Evolutionary conservation across 1,140 invertebrate species (phyloP), one percentile per base, ranked within the genome.

Genomic region (Stratiolaelaps scimitus): DNA sequence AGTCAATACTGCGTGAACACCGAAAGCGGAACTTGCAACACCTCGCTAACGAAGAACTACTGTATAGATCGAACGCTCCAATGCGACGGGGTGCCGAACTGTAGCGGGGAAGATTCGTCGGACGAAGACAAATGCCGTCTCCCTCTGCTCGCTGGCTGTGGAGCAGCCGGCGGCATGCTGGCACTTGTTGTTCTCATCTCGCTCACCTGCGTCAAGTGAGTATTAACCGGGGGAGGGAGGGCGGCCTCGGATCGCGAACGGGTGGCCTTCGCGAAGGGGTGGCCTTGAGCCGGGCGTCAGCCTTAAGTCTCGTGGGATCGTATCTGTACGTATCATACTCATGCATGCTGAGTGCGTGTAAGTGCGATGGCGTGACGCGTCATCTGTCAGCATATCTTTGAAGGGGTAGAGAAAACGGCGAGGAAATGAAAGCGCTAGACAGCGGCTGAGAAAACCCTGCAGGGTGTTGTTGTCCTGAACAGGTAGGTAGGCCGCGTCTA

Each of bases 31-130:
- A 68, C 65, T 10, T 75, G 74, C 56, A 70, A 60, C 53, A 60
- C 23, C 17, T 60, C 67, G 13, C 67, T 69, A 0, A 69, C 70
- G 19, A 67, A 71, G 17, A 70, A 72, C 7, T 76, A 74, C 48
- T 76, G 75, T 30, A 74, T 76, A 28, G 69, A 75, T 19, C 67
- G 67, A 2, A 70, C 73, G 13, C 68, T 75, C 2, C 71, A 74
- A 0, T 76, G 75, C 56, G 71, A 76, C 67, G 73, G 74, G 46
- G 65, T 76, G n/a, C 71, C 71, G 4, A 75, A 76, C 64, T 76
- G 75, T 67, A 72, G 72, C 19, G 75, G 75, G 40, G 69, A 68
- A 23, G 75, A 76, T 56, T 67, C 70, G 23, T 72, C 69, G 43
- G 75, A 76, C 69, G 75, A 76, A 67, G 71, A 73, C 29, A 70